Base-by-base conservation (phyloP, 2,888 invertebrate genomes). In the Tholera decimalis region DNA sequence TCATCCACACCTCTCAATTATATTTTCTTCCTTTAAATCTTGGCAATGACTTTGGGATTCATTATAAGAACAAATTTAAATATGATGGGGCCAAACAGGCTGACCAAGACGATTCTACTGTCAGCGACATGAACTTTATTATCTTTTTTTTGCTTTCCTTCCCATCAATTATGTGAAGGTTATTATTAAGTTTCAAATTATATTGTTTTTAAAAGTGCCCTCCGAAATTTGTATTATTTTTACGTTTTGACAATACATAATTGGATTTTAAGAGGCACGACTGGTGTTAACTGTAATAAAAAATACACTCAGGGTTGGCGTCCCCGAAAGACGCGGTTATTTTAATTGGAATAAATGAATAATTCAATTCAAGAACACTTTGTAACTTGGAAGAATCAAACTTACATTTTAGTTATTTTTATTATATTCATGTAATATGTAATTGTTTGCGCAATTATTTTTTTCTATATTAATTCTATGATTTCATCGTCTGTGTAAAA, bases 401-500 rank as follows among this genome's bases (percentile, higher is more conserved):
- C 11, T 7, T 22, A 2, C 9, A 44, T 18, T 18, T 44, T 46
- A 49, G 51, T 33, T 47, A 74, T 33, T 33, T 33, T 43, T 18
- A 22, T 37, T 35, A 15, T 22, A 47, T 58, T 49, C 3, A 7
- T 46, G 20, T 65, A 41, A 55, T 59, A 26, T 18, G 26, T 33
- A 18, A 54, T 54, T 35, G 35, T 51, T 56, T 41, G 46, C 68
- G 43, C 37, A 67, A 26, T 43, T 26, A 18, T 46, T 11, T 43
- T 6, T 75, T 60, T 69, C 61, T 66, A 60, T 24, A 15, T 20
- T 41, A 20, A 74, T 47, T 35, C 35, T 47, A 37, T 59, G 46
- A 58, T 53, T 68, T 18, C 22, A 49, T 58, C 26, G 39, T 41
- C 24, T 18, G 67, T 68, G 47, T 26, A 37, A 43, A 61, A 43